A percentile compares a stretch with the other conserved stretches of the same genome.
Evolutionary conservation across 2,797 vertebrate genomes (phyloP).

Genomic region (Bradypodion ventrale): DNA sequence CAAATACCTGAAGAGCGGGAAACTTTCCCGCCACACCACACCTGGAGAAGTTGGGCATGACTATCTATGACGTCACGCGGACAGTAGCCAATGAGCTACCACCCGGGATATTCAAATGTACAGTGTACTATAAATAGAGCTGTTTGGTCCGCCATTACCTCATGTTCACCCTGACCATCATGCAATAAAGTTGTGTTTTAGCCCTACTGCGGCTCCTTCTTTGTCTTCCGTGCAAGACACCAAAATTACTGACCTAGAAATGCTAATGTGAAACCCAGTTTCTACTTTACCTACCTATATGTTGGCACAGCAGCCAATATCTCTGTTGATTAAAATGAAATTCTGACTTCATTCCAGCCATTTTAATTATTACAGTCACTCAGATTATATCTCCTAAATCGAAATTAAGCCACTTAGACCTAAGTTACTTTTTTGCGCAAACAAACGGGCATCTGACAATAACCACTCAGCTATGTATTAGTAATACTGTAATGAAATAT

Average conservation of each 20-base stretch:
- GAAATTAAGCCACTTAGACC: not conserved
- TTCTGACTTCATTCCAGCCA: not conserved
- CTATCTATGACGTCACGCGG: no score
- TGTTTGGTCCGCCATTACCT: no score
- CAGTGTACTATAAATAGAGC: no score
- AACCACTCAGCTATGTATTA: not conserved
- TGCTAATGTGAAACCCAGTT: not conserved
- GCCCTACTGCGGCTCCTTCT: no score
- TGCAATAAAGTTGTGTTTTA: no score
- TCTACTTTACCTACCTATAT: not conserved
- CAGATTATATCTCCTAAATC: not conserved
- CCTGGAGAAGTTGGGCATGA: no score
- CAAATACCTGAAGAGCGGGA: no score
- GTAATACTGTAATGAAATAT: not conserved
- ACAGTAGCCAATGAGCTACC: no score
- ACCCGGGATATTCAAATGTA: no score
- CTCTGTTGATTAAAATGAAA: not conserved
- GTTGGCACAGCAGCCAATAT: not conserved
- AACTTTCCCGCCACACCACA: no score
- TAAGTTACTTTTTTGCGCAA: not conserved
- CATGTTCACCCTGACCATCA: no score
- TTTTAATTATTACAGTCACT: not conserved
- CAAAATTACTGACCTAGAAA: constrained; percentile 17
- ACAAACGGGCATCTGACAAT: not conserved
- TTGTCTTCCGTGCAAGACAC: no score